Evolutionary conservation across 2,113 vertebrate genomes (phyloP), one percentile per base, ranked within the genome.

Genomic region (Octodon degus): DNA sequence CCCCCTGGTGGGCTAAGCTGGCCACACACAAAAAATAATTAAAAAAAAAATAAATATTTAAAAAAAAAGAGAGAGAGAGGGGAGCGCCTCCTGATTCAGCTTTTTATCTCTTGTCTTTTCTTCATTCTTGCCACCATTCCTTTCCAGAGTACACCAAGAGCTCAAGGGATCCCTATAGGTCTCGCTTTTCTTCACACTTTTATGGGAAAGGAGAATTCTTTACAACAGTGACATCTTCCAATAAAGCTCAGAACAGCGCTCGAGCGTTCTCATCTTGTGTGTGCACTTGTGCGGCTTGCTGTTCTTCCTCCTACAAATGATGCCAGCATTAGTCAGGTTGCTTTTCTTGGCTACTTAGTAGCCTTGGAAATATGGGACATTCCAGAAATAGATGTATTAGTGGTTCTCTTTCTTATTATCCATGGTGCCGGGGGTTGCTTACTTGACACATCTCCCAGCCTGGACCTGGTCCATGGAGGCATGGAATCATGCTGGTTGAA

Each of bases 111-210:
- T 58, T 58, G 55, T 58, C 55, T 58, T 58, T 19, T 58, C 55
- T 58, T 58, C 55, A 58, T 58, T 17, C 55, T 58, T 58, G 55
- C 55, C 16, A 5, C 55, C 55, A 58, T 58, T 19, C 17, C 55
- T 58, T 58, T 17, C 55, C 55, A 58, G 13, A 12, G 53, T 55
- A 16, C 53, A 55, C 53, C 53, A 55, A 55, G 53, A 13, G 55
- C 17, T 58, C 4, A 58, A 5, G 55, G 16, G 55, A 58, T 58
- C 16, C 55, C 55, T 58, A 58, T 16, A 58, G 74, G 22, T 91
- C 67, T 62, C 63, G 92, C 58, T 96, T 95, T 87, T 96, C 83
- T 93, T 94, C 40, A 77, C 50, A 65, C 55, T 86, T 94, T 74
- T 6, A 50, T 12, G 86, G 77, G 84, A 81, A 76, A 55, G 77